phyloP scores from a whole-genome alignment of 2,113 vertebrate species.

The Lepus timidus region DNA sequence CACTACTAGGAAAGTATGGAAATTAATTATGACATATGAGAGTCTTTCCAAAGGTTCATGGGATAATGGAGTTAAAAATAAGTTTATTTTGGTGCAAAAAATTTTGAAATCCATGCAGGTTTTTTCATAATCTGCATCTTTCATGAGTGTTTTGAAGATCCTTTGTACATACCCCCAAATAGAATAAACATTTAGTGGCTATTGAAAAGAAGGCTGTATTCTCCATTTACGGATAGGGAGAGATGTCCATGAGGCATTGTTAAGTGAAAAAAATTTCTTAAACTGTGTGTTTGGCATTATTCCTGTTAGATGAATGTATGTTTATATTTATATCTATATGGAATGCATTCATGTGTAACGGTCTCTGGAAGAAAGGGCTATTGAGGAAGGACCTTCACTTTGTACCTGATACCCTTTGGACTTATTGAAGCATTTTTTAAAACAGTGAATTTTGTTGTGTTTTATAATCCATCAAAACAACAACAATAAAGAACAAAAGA shows the following conservation, averaged over 20 bases:
- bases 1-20: constrained; percentile 40
- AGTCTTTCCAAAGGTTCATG: too few species aligned
- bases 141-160: too few species aligned
- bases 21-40: background rate
- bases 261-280: constrained; percentile 45
- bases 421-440: constrained; percentile 20
- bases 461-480: constrained; percentile 53
- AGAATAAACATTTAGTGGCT: background rate
- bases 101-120: too few species aligned
- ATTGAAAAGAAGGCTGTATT: background rate
- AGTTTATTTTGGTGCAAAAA: too few species aligned
- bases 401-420: background rate
- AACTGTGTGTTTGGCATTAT: constrained; percentile 3
- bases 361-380: background rate
- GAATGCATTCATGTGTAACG: background rate
- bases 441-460: constrained; percentile 22
- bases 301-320: background rate
- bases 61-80: too few species aligned
- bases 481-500: constrained; percentile 46
- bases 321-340: constrained; percentile 11
- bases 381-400: background rate
- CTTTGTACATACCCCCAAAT: background rate
- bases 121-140: too few species aligned
- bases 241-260: constrained; percentile 11
- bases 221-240: background rate